Evolutionary conservation across 2,888 invertebrate species (phyloP), one percentile per base, ranked within the genome.

Genomic region (Aphodius granarius): DNA sequence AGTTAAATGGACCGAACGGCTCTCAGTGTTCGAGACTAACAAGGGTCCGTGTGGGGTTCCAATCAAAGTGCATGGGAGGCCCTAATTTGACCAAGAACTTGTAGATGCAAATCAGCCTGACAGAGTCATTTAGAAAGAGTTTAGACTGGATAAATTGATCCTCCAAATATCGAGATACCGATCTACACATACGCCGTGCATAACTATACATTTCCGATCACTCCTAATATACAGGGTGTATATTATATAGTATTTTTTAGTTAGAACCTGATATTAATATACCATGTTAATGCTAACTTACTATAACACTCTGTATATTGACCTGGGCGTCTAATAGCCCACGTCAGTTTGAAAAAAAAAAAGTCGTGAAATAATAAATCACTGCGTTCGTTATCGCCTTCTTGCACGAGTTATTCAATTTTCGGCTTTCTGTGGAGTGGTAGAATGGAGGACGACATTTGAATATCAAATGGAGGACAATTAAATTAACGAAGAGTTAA

Each of bases 51-150:
- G 43, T 43, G 43, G 43, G 43, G 43, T 43, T 43, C 43, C 43
- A 43, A 43, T 43, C 43, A 43, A 43, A 43, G 43, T 43, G 43
- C 43, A 43, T 43, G 43, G 43, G 43, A 43, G 72, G 68, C 72
- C 68, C 66, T 74, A 77, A 73, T 77, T 74, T 72, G 74, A 68
- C 75, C 63, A 72, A 63, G 66, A 76, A 77, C 78, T 71, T 78
- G 77, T 79, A 78, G 79, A 79, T 79, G 78, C 79, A 78, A 78
- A 79, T 79, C 79, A 79, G 76, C 74, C 78, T 78, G 79, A 79
- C 78, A 78, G 78, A 73, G 75, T 78, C 78, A 77, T 78, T 79
- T 79, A 77, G 76, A 78, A 43, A 77, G 73, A 75, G 75, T 75
- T 75, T 75, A 75, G 73, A 62, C 17, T 66, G 72, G 63, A 75